Percentiles rank a stretch among this genome's conserved stretches.
Evolutionary conservation across 2,113 vertebrate species (phyloP).

Genomic region (Anarrhichthys ocellatus): DNA sequence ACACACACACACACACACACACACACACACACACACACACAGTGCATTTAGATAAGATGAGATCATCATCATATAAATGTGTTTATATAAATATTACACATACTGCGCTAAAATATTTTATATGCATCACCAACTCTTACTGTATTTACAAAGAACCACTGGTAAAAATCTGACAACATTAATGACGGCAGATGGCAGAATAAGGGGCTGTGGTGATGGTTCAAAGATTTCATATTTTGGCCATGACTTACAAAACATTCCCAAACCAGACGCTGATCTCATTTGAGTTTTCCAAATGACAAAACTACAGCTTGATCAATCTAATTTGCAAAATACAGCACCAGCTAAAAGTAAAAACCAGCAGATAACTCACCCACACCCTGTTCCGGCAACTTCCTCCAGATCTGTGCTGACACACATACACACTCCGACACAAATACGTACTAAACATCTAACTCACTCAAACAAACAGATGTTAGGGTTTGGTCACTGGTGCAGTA

Average conservation of each 20-base stretch:
- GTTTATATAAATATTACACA: too few relatives aligned
- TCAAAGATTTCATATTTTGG: not conserved
- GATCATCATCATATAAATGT: not conserved
- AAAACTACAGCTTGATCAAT: constrained; percentile 9
- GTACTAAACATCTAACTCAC: not conserved
- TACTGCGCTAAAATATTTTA: not conserved
- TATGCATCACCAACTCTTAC: not conserved
- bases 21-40: constrained; percentile 34
- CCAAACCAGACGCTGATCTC: constrained; percentile 6
- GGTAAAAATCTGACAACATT: not conserved
- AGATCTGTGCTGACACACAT: constrained; percentile 10
- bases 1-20: constrained; percentile 27
- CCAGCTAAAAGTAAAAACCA: not conserved
- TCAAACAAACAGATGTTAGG: constrained; percentile 27
- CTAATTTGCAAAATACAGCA: not conserved
- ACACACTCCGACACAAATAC: not conserved
- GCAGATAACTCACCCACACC: not conserved
- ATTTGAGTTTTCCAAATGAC: not conserved
- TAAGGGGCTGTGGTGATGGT: not conserved
- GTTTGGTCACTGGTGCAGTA: constrained; percentile 26
- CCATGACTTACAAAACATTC: constrained; percentile 30
- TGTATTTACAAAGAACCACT: not conserved
- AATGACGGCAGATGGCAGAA: not conserved
- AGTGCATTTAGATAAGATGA: not conserved
- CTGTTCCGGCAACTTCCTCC: constrained; percentile 40